Conservation (phyloP, 2,797 vertebrate species). For the Bothrops alternatus region DNA sequence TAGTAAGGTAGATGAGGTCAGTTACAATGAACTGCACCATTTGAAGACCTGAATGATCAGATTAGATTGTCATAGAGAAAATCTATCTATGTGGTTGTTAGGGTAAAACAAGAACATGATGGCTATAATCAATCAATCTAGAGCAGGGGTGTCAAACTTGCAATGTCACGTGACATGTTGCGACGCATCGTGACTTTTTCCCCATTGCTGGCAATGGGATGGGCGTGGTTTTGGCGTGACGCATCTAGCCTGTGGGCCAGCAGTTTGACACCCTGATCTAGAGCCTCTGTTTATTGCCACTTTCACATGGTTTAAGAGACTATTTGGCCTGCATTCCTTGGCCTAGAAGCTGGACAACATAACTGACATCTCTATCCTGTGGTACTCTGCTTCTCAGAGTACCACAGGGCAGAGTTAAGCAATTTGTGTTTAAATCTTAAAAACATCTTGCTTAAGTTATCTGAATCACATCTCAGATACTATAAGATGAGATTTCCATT, state of each 20-base stretch:
- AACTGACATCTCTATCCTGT: not conserved
- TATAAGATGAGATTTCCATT: not conserved
- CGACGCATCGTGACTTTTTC: too few species aligned
- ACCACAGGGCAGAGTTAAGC: not conserved
- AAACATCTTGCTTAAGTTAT: not conserved
- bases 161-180: too few species aligned
- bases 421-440: not conserved
- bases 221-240: too few species aligned
- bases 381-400: not conserved
- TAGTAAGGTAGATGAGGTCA: not conserved
- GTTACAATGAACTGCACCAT: not conserved
- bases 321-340: not conserved
- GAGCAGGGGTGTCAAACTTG: too few species aligned
- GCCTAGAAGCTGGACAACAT: not conserved
- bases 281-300: not conserved
- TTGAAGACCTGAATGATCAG: not conserved
- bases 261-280: not conserved
- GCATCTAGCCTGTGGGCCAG: too few species aligned
- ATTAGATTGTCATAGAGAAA: not conserved
- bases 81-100: not conserved
- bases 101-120: not conserved
- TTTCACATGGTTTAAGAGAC: not conserved
- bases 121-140: not conserved
- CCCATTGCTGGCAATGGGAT: too few species aligned
- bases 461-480: not conserved